phyloP scores from a whole-genome alignment of 1,140 invertebrate species.

The Eriocheir sinensis region DNA sequence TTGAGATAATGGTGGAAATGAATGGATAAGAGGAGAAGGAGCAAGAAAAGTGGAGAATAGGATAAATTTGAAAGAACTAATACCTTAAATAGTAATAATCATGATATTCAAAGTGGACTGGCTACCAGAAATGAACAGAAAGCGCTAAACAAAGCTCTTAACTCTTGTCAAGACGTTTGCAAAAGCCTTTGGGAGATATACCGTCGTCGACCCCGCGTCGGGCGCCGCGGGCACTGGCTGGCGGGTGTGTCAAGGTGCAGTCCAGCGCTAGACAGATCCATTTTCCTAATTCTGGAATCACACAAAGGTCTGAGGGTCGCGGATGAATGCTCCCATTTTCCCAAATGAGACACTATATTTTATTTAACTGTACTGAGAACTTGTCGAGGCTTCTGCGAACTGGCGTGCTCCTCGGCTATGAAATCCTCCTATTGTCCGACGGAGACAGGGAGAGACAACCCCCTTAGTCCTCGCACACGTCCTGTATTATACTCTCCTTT shows the following conservation, averaged over 20 bases:
- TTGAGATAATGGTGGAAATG: no score
- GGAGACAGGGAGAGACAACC: background rate
- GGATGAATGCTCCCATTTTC: constrained; percentile 6
- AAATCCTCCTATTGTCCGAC: background rate
- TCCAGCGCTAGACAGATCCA: background rate
- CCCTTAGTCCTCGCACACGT: background rate
- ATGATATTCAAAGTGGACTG: no score
- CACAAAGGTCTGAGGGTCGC: background rate
- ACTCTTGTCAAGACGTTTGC: no score
- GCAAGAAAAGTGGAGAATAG: no score
- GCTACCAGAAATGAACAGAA: no score
- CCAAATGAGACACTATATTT: background rate
- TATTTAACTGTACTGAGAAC: background rate
- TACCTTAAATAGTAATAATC: no score
- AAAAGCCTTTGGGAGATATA: no score
- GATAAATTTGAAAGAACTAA: no score
- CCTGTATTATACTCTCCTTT: background rate
- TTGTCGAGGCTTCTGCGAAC: background rate
- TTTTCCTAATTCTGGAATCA: background rate
- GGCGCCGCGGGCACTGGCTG: background rate
- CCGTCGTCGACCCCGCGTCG: no score
- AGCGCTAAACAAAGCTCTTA: no score
- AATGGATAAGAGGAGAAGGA: no score
- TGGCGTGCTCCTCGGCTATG: background rate
- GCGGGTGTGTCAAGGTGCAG: background rate